Evolutionary conservation across 2,113 vertebrate genomes (phyloP).

Genomic region (Cyanoliseus patagonus): DNA sequence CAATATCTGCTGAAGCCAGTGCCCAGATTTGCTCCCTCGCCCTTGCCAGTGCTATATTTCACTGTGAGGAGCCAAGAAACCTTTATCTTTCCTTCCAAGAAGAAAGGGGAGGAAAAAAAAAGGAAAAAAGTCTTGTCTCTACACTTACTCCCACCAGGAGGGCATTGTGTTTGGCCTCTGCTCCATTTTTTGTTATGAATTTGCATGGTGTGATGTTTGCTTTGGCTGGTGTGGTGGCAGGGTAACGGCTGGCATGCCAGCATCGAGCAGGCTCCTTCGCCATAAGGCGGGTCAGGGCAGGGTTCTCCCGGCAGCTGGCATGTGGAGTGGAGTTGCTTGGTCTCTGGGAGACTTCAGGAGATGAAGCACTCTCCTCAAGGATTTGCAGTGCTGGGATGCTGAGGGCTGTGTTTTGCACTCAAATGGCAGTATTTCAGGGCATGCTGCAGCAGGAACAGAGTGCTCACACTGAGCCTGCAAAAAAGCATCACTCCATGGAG

Average conservation of each 20-base stretch:
- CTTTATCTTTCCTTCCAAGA: not conserved
- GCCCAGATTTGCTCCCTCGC: not conserved
- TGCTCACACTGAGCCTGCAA: not conserved
- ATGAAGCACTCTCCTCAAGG: fast-evolving
- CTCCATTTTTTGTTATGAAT: slow-evolving; percentile 32
- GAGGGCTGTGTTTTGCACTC: fast-evolving
- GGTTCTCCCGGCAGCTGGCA: not conserved
- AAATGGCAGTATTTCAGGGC: fast-evolving
- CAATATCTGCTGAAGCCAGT: not conserved
- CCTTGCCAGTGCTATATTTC: not conserved
- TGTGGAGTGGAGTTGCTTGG: not conserved
- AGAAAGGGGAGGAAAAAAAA: not conserved
- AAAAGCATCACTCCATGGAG: not conserved
- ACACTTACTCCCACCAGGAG: not conserved
- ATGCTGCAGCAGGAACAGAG: not conserved
- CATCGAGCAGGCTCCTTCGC: fast-evolving
- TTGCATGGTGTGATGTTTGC: slow-evolving; percentile 22
- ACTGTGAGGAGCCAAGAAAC: not conserved
- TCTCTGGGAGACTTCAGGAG: not conserved
- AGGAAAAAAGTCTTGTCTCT: not conserved
- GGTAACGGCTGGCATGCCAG: not conserved
- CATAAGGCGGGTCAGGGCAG: fast-evolving
- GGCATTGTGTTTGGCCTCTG: slow-evolving; percentile 28
- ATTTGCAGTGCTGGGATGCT: fast-evolving
- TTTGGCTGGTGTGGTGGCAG: not conserved